Base-by-base conservation (phyloP, 2,888 invertebrate genomes). In the Mayetiola destructor region DNA sequence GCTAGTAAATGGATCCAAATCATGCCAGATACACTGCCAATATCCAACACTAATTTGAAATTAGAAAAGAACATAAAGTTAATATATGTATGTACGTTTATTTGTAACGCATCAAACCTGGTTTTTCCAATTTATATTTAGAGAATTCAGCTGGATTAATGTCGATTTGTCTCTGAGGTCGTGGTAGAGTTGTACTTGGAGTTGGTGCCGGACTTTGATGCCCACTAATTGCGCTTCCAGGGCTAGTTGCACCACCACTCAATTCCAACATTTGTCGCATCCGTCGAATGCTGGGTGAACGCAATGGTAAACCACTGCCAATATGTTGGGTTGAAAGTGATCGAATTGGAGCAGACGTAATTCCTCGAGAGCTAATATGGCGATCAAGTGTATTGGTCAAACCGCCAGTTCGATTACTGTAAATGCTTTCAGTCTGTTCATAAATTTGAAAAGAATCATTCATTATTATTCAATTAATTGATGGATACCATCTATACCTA, bases 111-210 rank as follows among this genome's bases (percentile, higher is more conserved):
- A 39, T n/a, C 5, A 21, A 18, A 2, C 70, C 75, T 61, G 78
- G 83, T 66, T 88, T 88, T 66, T 91, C 90, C 66, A 89, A 80
- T 75, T 90, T 91, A 73, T 92, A 91, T 75, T 91, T 90, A 66
- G 88, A 80, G 74, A 91, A 92, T 76, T 91, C 89, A 66, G 87
- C 90, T 66, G 90, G 88, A 76, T 91, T 91, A 64, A 91, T 90
- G 71, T 91, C 90, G 63, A 91, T 77, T 67, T 85, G 82, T 66
- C 83, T 76, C 70, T 83, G 85, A 64, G 76, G 77, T 66, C 85
- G 77, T 40, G 82, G 27, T 48, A 9, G 3, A 56, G 87, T 81
- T 16, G 88, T 85, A 58, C 86, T 81, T 5, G 88, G 85, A 59
- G 87, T 86, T 1, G 84, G 84, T 53, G 84, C 84, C 0, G 84